These are phyloP conservation scores for Drosophila anomelani DNA, from an alignment of 2,888 invertebrate genomes.

Conservation along the genomic window DNA sequence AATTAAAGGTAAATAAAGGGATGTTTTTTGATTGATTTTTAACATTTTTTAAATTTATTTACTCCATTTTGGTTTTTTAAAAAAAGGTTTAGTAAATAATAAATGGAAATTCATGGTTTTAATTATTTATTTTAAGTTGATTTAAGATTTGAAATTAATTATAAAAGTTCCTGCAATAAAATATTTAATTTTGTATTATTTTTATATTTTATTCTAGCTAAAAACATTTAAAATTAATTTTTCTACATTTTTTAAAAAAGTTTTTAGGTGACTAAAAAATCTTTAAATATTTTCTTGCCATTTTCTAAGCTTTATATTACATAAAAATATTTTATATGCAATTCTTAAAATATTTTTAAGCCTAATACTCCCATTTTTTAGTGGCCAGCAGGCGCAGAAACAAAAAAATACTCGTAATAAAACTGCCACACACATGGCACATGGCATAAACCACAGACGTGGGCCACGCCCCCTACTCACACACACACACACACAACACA, in stretches of 20 bases:
- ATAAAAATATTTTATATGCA: background rate
- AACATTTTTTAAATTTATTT: too few species aligned
- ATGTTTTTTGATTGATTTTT: background rate
- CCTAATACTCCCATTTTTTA: slow-evolving; percentile 24
- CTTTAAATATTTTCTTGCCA: too few species aligned
- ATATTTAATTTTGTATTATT: too few species aligned
- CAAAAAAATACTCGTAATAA: slow-evolving; percentile 61
- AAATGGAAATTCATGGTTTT: too few species aligned
- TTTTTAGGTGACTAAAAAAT: background rate
- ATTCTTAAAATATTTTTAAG: background rate
- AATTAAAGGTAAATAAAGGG: background rate
- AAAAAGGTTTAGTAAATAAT: too few species aligned
- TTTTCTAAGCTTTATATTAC: background rate
- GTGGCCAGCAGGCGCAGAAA: slow-evolving; percentile 43
- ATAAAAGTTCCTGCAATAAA: too few species aligned
- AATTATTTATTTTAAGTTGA: background rate
- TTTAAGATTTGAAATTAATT: background rate
- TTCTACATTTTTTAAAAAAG: background rate
- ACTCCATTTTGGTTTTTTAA: too few species aligned
- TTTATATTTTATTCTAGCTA: too few species aligned
- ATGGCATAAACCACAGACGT: slow-evolving; percentile 72
- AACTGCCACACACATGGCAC: slow-evolving; percentile 67
- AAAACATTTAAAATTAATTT: background rate
- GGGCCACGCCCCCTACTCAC: slow-evolving; percentile 62
- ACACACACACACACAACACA: slow-evolving; percentile 6